Percentiles rank a stretch among this genome's conserved stretches.
These are phyloP conservation scores for Benitochromis conjunctus DNA, from an alignment of 2,113 vertebrate species.

Conservation along the genomic window DNA sequence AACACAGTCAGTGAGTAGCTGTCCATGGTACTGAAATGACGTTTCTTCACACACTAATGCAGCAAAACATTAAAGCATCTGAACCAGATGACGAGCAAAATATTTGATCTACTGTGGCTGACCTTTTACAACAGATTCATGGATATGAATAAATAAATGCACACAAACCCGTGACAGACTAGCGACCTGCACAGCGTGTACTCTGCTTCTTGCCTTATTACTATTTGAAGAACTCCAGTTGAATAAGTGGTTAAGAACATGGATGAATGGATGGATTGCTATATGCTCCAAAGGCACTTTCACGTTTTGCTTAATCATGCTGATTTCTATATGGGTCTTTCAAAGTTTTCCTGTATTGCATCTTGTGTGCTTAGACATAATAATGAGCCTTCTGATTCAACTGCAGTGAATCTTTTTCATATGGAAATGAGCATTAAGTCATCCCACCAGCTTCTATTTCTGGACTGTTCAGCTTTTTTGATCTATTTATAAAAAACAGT, in stretches of 20 bases:
- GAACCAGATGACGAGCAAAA: neutral
- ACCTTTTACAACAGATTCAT: neutral
- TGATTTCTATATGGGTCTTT: neutral
- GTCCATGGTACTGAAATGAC: slow-evolving; percentile 14
- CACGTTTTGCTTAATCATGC: neutral
- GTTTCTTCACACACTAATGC: neutral
- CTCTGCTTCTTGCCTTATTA: neutral
- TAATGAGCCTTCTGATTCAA: slow-evolving; percentile 15
- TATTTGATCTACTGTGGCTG: neutral
- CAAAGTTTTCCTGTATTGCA: neutral
- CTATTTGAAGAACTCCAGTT: neutral
- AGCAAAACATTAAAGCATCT: neutral
- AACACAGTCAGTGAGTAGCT: neutral
- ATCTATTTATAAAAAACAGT: slow-evolving; percentile 7
- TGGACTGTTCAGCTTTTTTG: neutral
- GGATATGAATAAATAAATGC: neutral
- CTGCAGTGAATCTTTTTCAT: slow-evolving; percentile 17
- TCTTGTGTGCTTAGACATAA: slow-evolving; percentile 13
- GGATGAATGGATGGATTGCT: neutral
- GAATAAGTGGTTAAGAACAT: neutral
- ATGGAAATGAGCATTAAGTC: slow-evolving; percentile 39
- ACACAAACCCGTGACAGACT: neutral
- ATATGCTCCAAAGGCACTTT: neutral
- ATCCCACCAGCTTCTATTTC: slow-evolving; percentile 31
- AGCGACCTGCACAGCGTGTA: neutral